phyloP scores from a whole-genome alignment of 2,113 vertebrate genomes.

The Phrynocephalus versicolor region DNA sequence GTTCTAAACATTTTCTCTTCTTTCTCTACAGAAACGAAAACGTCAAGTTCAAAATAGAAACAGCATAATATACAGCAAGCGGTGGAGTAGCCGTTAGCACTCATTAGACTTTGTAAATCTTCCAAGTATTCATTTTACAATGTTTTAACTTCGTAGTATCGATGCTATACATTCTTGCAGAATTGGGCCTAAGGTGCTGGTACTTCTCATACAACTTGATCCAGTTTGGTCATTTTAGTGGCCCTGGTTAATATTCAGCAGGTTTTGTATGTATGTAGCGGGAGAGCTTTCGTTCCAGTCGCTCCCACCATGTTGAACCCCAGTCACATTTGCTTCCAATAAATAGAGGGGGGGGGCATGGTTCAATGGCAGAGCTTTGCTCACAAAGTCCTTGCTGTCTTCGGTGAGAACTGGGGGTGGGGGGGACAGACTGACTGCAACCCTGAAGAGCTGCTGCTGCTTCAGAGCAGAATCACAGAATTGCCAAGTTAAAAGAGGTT shows the following conservation, averaged over 20 bases:
- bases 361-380: neutral
- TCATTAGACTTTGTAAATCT: slow-evolving; percentile 84
- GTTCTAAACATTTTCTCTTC: slow-evolving; percentile 35
- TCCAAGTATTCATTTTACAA: slow-evolving; percentile 84
- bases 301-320: neutral
- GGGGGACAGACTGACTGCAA: neutral
- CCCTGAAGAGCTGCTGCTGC: neutral
- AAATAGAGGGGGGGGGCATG: neutral
- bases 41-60: slow-evolving; percentile 68
- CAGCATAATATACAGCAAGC: slow-evolving; percentile 53
- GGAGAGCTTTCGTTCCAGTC: slow-evolving; percentile 18
- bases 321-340: neutral
- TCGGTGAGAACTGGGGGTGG: neutral
- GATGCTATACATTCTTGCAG: slow-evolving; percentile 67
- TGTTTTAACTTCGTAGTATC: slow-evolving; percentile 77
- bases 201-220: slow-evolving; percentile 15
- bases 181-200: slow-evolving; percentile 36
- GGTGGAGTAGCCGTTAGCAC: slow-evolving; percentile 73
- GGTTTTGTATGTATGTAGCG: neutral
- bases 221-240: neutral
- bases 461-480: neutral
- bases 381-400: neutral
- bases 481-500: neutral
- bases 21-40: slow-evolving; percentile 72
- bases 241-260: neutral